These are phyloP conservation scores for Phasia obesa DNA, from an alignment of 2,888 invertebrate genomes.

Conservation along the genomic window DNA sequence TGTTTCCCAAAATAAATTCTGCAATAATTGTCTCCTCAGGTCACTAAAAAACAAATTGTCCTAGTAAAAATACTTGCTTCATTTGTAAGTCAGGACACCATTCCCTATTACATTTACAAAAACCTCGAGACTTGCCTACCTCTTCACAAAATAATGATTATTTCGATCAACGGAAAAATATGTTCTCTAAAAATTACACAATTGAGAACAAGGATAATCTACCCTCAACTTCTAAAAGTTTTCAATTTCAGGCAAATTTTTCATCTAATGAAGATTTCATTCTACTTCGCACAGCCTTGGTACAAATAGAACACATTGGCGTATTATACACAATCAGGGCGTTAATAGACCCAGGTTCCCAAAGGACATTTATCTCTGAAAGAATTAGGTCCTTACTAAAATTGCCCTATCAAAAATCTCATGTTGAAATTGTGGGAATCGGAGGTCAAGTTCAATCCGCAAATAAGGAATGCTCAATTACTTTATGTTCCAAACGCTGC, in stretches of 20 bases:
- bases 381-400: neutral
- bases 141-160: neutral
- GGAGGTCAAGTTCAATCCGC: slow-evolving; percentile 15
- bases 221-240: neutral
- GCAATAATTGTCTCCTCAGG: slow-evolving; percentile 7
- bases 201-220: neutral
- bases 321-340: slow-evolving; percentile 15
- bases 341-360: slow-evolving; percentile 47
- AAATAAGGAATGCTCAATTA: slow-evolving; percentile 29
- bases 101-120: neutral
- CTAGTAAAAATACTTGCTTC: slow-evolving; percentile 8
- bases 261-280: neutral
- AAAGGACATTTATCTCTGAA: neutral
- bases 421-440: slow-evolving; percentile 32
- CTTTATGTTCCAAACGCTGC: slow-evolving; percentile 2
- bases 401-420: slow-evolving; percentile 12
- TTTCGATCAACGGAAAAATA: neutral
- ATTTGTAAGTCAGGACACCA: neutral
- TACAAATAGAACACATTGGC: neutral
- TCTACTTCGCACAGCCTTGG: too few relatives aligned
- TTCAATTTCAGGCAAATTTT: neutral
- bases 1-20: slow-evolving; percentile 2
- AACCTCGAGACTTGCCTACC: neutral
- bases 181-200: neutral
- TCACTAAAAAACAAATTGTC: too few relatives aligned